Conservation (phyloP, 2,113 vertebrate species). For the Scomber japonicus region DNA sequence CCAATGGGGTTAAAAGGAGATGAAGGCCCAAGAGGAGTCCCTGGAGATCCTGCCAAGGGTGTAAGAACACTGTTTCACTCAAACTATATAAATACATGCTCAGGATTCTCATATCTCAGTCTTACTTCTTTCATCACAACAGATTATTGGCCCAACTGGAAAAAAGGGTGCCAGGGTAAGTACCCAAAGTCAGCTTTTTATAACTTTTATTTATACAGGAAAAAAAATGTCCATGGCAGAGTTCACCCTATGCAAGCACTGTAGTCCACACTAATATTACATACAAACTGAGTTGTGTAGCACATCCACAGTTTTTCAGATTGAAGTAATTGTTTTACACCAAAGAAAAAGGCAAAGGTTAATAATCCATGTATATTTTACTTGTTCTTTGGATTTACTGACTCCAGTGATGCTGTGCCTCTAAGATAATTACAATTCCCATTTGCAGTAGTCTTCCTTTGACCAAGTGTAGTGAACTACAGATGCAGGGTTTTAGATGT, state of each 20-base stretch:
- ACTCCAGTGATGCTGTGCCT: not conserved
- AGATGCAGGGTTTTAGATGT: not conserved
- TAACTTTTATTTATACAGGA: not conserved
- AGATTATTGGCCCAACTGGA: conserved; percentile 91
- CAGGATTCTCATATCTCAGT: conserved; percentile 4
- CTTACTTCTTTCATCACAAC: conserved; percentile 24
- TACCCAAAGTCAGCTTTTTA: not conserved
- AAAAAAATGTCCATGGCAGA: not conserved
- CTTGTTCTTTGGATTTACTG: no score
- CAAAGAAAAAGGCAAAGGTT: no score
- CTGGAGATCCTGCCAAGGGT: conserved; percentile 89
- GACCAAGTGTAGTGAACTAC: no score
- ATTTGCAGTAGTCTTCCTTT: no score
- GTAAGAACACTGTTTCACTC: conserved; percentile 76
- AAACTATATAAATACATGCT: not conserved
- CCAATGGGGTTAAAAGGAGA: conserved; percentile 89
- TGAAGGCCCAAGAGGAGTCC: conserved; percentile 86
- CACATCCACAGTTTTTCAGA: no score
- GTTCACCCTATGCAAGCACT: no score
- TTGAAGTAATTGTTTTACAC: no score
- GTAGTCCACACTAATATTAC: no score
- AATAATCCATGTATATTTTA: no score
- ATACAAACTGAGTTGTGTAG: no score
- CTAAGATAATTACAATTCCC: no score
- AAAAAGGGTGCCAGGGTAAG: conserved; percentile 90